Conservation (phyloP, 2,888 invertebrate species). For the Sinhomidia bicolor region DNA sequence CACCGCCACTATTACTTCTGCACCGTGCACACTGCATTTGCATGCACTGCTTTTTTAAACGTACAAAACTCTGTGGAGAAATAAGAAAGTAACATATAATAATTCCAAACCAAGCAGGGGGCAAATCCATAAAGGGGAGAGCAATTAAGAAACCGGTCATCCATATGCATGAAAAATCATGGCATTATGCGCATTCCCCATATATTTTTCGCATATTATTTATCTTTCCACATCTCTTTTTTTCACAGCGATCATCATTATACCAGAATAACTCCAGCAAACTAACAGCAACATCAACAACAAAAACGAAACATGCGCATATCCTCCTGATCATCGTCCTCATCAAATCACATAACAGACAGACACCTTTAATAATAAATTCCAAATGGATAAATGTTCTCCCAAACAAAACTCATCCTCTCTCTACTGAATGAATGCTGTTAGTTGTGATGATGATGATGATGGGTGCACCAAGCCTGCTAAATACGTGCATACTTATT, state of each 20-base stretch:
- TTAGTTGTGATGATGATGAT: no score
- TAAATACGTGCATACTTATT: conserved; percentile 26
- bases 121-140: conserved; percentile 78
- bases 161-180: conserved; percentile 52
- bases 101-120: conserved; percentile 78
- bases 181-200: conserved; percentile 75
- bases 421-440: neutral
- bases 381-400: conserved; percentile 61
- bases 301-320: no score
- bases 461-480: neutral
- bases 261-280: conserved; percentile 4
- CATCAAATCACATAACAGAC: conserved; percentile 47
- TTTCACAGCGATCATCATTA: neutral
- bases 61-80: no score
- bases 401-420: no score
- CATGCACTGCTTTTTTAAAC: no score
- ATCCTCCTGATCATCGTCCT: neutral
- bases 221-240: neutral
- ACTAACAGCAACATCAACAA: neutral
- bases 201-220: conserved; percentile 74
- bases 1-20: no score
- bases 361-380: conserved; percentile 80
- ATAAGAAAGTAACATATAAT: conserved; percentile 47
- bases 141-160: conserved; percentile 80
- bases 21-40: no score